A percentile compares a stretch with the other conserved stretches of the same genome.
Evolutionary conservation across 1,140 invertebrate genomes (phyloP).

Genomic region (Steinernema feltiae): DNA sequence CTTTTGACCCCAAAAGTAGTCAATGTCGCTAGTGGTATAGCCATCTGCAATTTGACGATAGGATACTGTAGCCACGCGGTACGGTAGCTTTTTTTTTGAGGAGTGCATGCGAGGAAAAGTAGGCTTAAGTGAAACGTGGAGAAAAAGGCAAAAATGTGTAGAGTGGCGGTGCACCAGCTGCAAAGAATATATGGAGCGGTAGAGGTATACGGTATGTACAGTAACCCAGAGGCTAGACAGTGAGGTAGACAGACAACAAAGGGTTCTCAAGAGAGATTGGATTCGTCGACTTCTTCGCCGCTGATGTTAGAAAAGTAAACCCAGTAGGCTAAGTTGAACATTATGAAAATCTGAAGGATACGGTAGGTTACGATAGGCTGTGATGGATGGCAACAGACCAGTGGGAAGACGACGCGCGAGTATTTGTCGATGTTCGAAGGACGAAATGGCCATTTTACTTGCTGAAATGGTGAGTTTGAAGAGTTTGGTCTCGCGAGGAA

Average conservation of each 20-base stretch:
- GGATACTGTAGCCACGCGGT: no score
- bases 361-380: background rate
- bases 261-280: no score
- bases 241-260: constrained; percentile 5
- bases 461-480: background rate
- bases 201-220: constrained; percentile 13
- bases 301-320: constrained; percentile 91
- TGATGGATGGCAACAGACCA: constrained; percentile 65
- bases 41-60: constrained; percentile 38
- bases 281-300: constrained; percentile 13
- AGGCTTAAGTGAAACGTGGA: background rate
- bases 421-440: constrained; percentile 77
- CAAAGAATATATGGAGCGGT: background rate
- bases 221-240: background rate
- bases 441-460: constrained; percentile 1
- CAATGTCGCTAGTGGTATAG: constrained; percentile 38
- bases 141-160: background rate
- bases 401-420: constrained; percentile 83
- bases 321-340: constrained; percentile 97
- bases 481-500: no score
- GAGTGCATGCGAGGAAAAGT: no score
- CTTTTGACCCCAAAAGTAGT: constrained; percentile 43
- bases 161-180: background rate
- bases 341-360: constrained; percentile 67
- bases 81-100: background rate